Percentiles rank a stretch among this genome's conserved stretches.
Evolutionary conservation across 53 echinoderm and acorn worm genomes (phyloP).

Genomic region (Apostichopus leukothele): DNA sequence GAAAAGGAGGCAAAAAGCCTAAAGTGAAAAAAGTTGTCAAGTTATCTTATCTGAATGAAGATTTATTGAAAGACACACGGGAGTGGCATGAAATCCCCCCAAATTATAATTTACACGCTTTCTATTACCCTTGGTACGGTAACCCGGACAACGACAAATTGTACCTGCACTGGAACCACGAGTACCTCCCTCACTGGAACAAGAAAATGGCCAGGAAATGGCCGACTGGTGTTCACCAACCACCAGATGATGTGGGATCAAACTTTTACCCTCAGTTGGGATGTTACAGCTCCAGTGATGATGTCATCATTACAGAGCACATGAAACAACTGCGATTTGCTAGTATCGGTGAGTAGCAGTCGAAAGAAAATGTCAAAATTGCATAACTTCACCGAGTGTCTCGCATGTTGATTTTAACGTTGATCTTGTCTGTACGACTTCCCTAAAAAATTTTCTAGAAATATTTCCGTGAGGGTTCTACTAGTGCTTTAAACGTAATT

Average conservation of each 20-base stretch:
- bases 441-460: no score
- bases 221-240: conserved; percentile 59
- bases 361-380: no score
- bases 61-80: conserved; percentile 11
- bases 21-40: background rate
- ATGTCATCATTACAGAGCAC: conserved; percentile 73
- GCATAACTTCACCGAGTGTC: no score
- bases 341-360: conserved; percentile 68
- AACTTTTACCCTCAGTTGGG: conserved; percentile 92
- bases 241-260: conserved; percentile 87
- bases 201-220: conserved; percentile 74
- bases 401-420: no score
- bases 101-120: conserved; percentile 80
- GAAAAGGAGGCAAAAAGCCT: background rate
- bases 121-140: conserved; percentile 98
- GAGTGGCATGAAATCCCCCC: conserved; percentile 47
- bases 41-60: conserved; percentile 27
- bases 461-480: no score
- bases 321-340: conserved; percentile 86
- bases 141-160: conserved; percentile 68
- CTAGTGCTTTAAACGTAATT: no score
- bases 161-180: conserved; percentile 91
- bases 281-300: conserved; percentile 88
- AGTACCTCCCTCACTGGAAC: conserved; percentile 82
- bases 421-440: no score